phyloP scores from a whole-genome alignment of 2,797 vertebrate species.

The Circus cinereus region DNA sequence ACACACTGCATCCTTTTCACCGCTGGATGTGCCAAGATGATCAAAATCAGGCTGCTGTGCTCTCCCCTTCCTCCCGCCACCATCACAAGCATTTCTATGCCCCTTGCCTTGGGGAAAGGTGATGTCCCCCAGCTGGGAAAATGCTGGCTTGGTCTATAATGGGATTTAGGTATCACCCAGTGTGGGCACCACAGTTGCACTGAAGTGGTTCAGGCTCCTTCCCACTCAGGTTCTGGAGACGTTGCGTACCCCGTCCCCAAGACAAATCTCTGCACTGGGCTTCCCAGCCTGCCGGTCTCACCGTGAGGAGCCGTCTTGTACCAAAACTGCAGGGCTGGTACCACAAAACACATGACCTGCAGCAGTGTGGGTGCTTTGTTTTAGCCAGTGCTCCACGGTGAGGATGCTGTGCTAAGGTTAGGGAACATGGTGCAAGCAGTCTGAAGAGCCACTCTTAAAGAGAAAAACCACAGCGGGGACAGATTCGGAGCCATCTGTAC shows the following conservation, averaged over 20 bases:
- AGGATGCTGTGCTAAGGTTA: background rate
- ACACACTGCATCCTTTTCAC: background rate
- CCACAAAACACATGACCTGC: background rate
- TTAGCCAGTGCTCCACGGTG: background rate
- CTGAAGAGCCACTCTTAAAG: background rate
- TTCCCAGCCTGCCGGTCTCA: background rate
- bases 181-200: background rate
- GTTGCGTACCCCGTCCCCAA: rapidly evolving
- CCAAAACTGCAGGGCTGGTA: background rate
- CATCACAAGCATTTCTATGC: background rate
- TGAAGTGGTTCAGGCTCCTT: background rate
- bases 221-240: background rate
- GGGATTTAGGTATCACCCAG: background rate
- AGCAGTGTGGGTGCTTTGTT: background rate
- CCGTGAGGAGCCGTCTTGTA: background rate
- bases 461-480: rapidly evolving
- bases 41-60: background rate
- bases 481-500: background rate
- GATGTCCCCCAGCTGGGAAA: background rate
- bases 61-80: rapidly evolving
- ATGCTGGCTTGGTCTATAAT: background rate
- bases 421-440: background rate
- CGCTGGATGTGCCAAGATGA: background rate
- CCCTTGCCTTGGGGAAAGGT: background rate
- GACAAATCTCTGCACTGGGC: background rate